A percentile compares a stretch with the other conserved stretches of the same genome.
Conservation (phyloP, 1,140 invertebrate species). For the Drosophila orosa region DNA sequence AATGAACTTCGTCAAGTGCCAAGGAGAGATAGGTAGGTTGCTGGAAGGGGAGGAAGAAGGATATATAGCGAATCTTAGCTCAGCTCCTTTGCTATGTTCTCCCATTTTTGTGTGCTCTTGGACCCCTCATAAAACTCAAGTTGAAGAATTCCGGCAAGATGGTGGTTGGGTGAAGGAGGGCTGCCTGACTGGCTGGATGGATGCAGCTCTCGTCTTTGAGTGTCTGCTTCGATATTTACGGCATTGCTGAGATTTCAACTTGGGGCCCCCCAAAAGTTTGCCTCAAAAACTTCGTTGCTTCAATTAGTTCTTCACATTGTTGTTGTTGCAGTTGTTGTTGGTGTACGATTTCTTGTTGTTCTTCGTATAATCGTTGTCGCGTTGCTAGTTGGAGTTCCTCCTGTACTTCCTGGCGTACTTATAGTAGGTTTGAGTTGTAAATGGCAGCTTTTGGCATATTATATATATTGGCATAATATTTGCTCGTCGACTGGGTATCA, state of each 20-base stretch:
- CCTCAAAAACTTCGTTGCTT: slow-evolving; percentile 47
- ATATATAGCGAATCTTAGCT: slow-evolving; percentile 2
- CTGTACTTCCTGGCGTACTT: not conserved
- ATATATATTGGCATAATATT: slow-evolving; percentile 5
- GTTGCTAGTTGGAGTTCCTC: not conserved
- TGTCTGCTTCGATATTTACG: slow-evolving; percentile 61
- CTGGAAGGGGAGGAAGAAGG: not conserved
- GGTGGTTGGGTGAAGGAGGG: not conserved
- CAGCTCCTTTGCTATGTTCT: slow-evolving; percentile 26
- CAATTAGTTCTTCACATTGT: slow-evolving; percentile 30
- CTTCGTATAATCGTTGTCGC: slow-evolving; percentile 10
- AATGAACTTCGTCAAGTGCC: slow-evolving; percentile 49
- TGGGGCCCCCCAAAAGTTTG: slow-evolving; percentile 40
- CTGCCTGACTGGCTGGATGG: not conserved
- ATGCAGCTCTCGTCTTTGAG: slow-evolving; percentile 36
- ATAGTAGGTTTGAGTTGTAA: not conserved
- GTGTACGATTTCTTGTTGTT: slow-evolving; percentile 14
- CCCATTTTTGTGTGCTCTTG: slow-evolving; percentile 36
- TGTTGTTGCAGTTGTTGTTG: slow-evolving; percentile 1
- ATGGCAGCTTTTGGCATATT: not conserved
- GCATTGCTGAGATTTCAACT: slow-evolving; percentile 59
- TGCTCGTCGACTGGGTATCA: not conserved
- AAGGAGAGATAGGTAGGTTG: not conserved
- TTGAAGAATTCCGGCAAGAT: slow-evolving; percentile 36
- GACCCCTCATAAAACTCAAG: slow-evolving; percentile 54